Conservation (phyloP, 2,113 vertebrate species). For the Lycaon pictus region DNA sequence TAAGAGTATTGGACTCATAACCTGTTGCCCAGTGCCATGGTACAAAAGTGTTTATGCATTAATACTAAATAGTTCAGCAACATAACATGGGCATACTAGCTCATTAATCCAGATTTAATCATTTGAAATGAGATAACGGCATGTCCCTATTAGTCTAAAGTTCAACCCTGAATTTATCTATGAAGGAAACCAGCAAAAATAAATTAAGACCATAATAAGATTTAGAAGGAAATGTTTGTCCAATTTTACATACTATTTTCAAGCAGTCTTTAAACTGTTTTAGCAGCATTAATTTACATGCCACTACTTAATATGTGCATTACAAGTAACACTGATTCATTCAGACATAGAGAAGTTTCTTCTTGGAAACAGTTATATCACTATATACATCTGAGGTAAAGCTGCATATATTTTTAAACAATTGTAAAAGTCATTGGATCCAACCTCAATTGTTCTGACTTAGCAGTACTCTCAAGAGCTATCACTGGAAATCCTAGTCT, state of each 20-base stretch:
- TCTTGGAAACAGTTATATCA: neutral
- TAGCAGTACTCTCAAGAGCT: neutral
- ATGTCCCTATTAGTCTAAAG: neutral
- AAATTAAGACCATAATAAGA: conserved; percentile 41
- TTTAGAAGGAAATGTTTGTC: conserved; percentile 1
- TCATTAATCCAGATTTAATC: conserved; percentile 50
- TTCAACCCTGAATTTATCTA: conserved; percentile 26
- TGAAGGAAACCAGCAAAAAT: conserved; percentile 51
- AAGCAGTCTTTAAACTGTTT: conserved; percentile 46
- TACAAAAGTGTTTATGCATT: neutral
- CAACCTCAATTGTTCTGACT: conserved; percentile 1
- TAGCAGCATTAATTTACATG: conserved; percentile 29
- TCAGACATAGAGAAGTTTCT: conserved; percentile 22
- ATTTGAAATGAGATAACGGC: conserved; percentile 29
- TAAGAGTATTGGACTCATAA: neutral
- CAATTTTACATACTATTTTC: conserved; percentile 56
- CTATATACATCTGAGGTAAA: conserved; percentile 7
- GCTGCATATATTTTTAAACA: conserved; percentile 37
- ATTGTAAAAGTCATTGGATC: neutral
- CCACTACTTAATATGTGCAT: neutral
- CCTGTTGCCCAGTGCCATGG: neutral
- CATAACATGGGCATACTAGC: neutral
- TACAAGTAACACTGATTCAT: conserved; percentile 39
- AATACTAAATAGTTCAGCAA: conserved; percentile 36
- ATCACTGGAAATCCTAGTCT: conserved; percentile 24